These are phyloP conservation scores for Lampropteryx suffumata DNA, from an alignment of 2,888 invertebrate genomes.

Conservation along the genomic window DNA sequence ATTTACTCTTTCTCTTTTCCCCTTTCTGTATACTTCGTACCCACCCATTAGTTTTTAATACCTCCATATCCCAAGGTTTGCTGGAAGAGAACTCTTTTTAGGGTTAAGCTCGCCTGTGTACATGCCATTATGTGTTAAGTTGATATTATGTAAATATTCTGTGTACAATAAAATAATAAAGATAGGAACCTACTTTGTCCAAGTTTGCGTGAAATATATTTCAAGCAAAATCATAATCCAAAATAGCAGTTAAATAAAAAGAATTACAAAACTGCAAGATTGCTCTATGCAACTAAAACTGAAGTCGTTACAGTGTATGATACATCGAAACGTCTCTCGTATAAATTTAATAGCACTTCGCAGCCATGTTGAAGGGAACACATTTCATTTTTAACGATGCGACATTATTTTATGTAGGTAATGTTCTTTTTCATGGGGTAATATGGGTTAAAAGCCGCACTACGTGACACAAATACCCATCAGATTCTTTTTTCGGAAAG, in stretches of 20 bases:
- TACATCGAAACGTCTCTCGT: slow-evolving; percentile 57
- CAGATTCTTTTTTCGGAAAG: slow-evolving; percentile 15
- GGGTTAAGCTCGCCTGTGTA: no score
- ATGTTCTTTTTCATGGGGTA: slow-evolving; percentile 30
- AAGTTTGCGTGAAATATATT: not conserved
- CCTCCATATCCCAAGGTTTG: no score
- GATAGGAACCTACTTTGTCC: no score
- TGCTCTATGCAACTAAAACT: slow-evolving; percentile 45
- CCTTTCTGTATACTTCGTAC: no score
- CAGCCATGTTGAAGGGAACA: slow-evolving; percentile 60
- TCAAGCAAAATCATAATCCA: not conserved
- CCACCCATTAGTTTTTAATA: no score
- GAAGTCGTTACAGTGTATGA: slow-evolving; percentile 64
- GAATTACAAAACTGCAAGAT: slow-evolving; percentile 21
- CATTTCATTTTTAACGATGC: slow-evolving; percentile 66
- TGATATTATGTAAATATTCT: no score
- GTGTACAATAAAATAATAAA: no score
- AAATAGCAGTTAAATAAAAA: not conserved
- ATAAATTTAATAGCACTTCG: slow-evolving; percentile 65
- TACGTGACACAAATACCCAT: slow-evolving; percentile 34
- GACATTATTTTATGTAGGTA: slow-evolving; percentile 46
- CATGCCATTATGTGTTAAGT: no score
- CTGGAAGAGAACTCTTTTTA: no score
- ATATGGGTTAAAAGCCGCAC: slow-evolving; percentile 32
- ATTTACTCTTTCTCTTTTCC: no score